Evolutionary conservation across 2,113 vertebrate genomes (phyloP).

Genomic region (Ptyas mucosa): DNA sequence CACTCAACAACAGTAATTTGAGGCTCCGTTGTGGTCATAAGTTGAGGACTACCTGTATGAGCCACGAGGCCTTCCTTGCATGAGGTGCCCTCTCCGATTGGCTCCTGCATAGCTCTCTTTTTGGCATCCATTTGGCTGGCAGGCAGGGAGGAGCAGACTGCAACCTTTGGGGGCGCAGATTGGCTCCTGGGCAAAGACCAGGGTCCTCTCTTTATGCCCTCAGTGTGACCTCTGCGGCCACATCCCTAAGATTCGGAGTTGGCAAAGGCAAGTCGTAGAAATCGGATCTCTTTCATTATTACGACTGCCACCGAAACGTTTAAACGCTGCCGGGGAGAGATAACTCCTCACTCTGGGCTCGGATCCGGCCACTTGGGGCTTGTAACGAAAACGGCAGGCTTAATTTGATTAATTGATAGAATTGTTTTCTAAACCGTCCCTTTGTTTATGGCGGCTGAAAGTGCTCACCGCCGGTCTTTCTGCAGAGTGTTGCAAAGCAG

Average conservation of each 20-base stretch:
- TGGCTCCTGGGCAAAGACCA: not conserved
- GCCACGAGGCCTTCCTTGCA: not conserved
- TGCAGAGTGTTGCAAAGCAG: slow-evolving; percentile 67
- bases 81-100: not conserved
- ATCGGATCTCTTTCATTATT: slow-evolving; percentile 66
- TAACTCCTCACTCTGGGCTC: slow-evolving; percentile 59
- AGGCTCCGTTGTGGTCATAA: not conserved
- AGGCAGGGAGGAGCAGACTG: not conserved
- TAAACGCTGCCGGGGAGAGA: slow-evolving; percentile 62
- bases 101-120: not conserved
- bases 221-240: slow-evolving; percentile 38
- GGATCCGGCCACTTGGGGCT: slow-evolving; percentile 71
- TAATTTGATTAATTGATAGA: slow-evolving; percentile 78
- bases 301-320: slow-evolving; percentile 55
- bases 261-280: slow-evolving; percentile 6
- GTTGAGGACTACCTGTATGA: not conserved
- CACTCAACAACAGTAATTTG: not conserved
- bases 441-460: slow-evolving; percentile 74
- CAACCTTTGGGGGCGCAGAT: not conserved
- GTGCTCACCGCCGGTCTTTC: slow-evolving; percentile 61
- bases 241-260: not conserved
- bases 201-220: slow-evolving; percentile 24
- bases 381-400: slow-evolving; percentile 73
- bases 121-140: not conserved
- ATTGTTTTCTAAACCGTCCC: slow-evolving; percentile 71